Conservation (phyloP, 2,797 vertebrate genomes). For the Acestrorhynchus altus region DNA sequence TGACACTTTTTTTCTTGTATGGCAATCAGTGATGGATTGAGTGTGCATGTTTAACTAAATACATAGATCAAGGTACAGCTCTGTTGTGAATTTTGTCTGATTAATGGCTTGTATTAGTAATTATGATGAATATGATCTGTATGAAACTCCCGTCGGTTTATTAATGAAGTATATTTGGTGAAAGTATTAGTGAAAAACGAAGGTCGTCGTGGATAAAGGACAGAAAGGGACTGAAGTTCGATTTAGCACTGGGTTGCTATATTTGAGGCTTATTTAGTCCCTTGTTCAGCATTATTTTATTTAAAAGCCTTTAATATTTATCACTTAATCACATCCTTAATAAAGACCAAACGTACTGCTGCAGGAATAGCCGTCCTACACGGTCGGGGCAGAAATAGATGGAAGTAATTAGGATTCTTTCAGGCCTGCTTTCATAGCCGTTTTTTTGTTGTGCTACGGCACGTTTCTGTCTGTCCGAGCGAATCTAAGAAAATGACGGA, state of each 20-base stretch:
- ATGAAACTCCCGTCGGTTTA: no score
- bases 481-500: constrained; percentile 28
- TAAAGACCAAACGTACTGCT: background rate
- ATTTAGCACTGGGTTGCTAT: background rate
- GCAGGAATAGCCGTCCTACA: background rate
- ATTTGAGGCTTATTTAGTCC: background rate
- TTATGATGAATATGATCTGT: background rate
- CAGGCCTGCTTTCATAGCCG: no score
- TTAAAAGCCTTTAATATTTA: background rate
- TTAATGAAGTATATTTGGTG: no score
- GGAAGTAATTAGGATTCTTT: background rate
- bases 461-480: background rate
- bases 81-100: background rate
- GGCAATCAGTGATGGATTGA: background rate
- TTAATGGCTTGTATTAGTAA: background rate
- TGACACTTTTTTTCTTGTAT: constrained; percentile 28
- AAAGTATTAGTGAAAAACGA: no score
- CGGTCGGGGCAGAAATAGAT: background rate
- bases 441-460: background rate
- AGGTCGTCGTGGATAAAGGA: background rate
- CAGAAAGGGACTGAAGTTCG: background rate
- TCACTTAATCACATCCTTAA: background rate
- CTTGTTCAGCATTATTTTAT: background rate
- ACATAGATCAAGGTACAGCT: background rate
- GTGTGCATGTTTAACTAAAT: background rate